Percentiles rank a stretch among this genome's conserved stretches.
These are phyloP conservation scores for Agonopterix alstromeriana DNA, from an alignment of 2,888 invertebrate genomes.

Conservation along the genomic window DNA sequence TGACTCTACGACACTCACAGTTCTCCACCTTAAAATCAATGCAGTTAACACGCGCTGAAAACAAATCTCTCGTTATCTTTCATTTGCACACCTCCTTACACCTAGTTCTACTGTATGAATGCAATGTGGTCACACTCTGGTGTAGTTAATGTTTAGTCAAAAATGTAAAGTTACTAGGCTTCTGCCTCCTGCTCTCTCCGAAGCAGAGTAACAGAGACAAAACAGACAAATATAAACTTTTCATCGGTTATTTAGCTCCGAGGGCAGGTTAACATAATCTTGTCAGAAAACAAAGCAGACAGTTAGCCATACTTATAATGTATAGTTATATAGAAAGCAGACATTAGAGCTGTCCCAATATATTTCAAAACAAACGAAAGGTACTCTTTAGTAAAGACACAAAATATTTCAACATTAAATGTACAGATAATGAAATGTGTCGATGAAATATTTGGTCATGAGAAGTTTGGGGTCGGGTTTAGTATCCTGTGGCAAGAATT, in stretches of 20 bases:
- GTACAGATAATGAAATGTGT: neutral
- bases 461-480: neutral
- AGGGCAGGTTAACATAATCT: neutral
- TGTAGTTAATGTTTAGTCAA: no score
- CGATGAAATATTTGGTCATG: neutral
- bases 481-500: no score
- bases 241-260: no score
- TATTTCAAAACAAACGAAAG: no score
- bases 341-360: neutral
- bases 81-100: conserved; percentile 44
- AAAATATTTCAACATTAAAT: neutral
- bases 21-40: conserved; percentile 79
- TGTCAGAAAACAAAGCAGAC: neutral
- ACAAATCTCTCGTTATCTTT: conserved; percentile 69
- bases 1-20: conserved; percentile 76
- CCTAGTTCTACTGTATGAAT: no score
- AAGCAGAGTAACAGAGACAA: no score
- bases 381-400: neutral
- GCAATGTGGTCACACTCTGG: no score
- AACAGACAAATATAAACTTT: no score
- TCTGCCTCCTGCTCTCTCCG: no score
- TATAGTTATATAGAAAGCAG: conserved; percentile 1
- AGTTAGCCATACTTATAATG: conserved; percentile 1
- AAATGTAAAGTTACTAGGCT: no score
- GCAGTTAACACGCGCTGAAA: conserved; percentile 78